A percentile compares a stretch with the other conserved stretches of the same genome.
These are phyloP conservation scores for Onychomys torridus DNA, from an alignment of 2,797 vertebrate genomes.

Conservation along the genomic window DNA sequence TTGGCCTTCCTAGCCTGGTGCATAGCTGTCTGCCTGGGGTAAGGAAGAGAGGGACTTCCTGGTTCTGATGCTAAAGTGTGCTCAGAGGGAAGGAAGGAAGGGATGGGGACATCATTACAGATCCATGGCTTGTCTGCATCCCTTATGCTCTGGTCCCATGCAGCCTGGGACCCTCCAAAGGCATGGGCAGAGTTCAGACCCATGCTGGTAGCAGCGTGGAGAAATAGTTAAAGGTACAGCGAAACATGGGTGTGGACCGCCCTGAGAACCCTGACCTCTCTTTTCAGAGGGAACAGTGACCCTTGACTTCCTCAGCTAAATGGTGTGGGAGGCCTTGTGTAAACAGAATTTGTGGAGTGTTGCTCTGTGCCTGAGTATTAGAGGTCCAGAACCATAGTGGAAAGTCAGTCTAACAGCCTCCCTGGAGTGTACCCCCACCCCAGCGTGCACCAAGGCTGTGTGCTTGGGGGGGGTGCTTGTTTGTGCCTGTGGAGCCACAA, in stretches of 20 bases:
- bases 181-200: neutral
- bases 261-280: constrained; percentile 30
- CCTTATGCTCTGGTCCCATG: neutral
- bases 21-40: neutral
- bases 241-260: neutral
- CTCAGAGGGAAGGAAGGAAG: neutral
- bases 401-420: neutral
- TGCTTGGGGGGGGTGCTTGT: neutral
- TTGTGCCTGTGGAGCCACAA: neutral
- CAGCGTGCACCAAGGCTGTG: neutral
- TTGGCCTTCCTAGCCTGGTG: neutral
- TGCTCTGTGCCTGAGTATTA: neutral
- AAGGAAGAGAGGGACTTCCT: neutral
- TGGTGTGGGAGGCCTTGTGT: neutral
- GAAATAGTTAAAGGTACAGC: neutral
- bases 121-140: neutral
- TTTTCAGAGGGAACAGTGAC: constrained; percentile 9
- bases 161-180: neutral
- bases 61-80: neutral
- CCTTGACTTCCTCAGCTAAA: constrained; percentile 16
- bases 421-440: neutral
- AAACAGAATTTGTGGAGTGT: constrained; percentile 49
- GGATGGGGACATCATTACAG: neutral
- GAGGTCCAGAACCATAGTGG: neutral
- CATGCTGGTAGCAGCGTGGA: neutral